These are phyloP conservation scores for Calypte anna DNA, from an alignment of 2,113 vertebrate genomes.

Conservation along the genomic window DNA sequence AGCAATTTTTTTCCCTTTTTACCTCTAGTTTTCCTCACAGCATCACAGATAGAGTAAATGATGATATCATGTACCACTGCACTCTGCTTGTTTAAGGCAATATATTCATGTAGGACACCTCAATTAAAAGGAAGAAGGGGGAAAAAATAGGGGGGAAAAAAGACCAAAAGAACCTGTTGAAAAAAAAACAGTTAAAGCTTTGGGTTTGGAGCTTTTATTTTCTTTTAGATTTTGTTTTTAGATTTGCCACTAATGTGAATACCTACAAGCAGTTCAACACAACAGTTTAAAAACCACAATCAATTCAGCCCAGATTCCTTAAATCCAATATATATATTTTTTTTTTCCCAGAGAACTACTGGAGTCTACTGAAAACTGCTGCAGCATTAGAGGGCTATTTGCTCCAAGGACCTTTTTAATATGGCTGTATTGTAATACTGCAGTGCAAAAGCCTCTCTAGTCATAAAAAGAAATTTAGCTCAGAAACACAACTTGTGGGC, in stretches of 20 bases:
- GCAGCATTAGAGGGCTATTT: slow-evolving; percentile 67
- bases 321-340: slow-evolving; percentile 30
- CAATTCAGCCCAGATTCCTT: slow-evolving; percentile 6
- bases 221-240: neutral
- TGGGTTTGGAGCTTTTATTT: neutral
- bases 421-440: slow-evolving; percentile 84
- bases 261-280: slow-evolving; percentile 16
- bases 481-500: slow-evolving; percentile 69
- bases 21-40: neutral
- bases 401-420: slow-evolving; percentile 81
- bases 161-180: slow-evolving; percentile 72
- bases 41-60: neutral
- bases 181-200: neutral
- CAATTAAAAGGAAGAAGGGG: neutral
- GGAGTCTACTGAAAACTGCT: slow-evolving; percentile 42
- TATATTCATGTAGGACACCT: neutral
- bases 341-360: slow-evolving; percentile 23
- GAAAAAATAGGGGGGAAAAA: fast-evolving
- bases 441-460: slow-evolving; percentile 73
- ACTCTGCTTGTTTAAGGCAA: neutral
- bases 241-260: neutral
- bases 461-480: slow-evolving; percentile 55
- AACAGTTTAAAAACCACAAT: neutral
- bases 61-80: slow-evolving; percentile 9
- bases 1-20: neutral